Evolutionary conservation across 2,888 invertebrate species (phyloP).

Genomic region (Mongoloraphidia duomilia): DNA sequence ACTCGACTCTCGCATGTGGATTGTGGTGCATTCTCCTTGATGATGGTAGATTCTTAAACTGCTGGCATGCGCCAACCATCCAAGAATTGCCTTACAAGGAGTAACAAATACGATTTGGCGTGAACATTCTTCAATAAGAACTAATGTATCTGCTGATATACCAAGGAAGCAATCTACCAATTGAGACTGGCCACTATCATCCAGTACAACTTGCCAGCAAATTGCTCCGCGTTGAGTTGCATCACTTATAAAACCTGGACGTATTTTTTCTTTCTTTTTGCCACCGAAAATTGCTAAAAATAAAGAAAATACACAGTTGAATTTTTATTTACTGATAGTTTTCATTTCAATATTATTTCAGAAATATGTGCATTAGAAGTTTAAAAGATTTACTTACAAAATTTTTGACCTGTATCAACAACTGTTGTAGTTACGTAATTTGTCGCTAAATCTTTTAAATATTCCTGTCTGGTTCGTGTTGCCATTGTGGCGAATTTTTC

Average conservation of each 20-base stretch:
- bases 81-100: constrained; percentile 67
- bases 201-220: constrained; percentile 66
- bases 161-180: constrained; percentile 69
- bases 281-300: constrained; percentile 45
- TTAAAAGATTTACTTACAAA: constrained; percentile 46
- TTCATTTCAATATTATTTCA: not conserved
- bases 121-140: constrained; percentile 70
- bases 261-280: constrained; percentile 61
- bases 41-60: constrained; percentile 78
- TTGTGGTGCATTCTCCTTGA: constrained; percentile 81
- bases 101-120: constrained; percentile 75
- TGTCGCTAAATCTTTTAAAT: constrained; percentile 80
- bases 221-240: constrained; percentile 61
- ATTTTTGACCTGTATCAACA: constrained; percentile 74
- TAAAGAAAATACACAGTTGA: not conserved
- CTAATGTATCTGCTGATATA: constrained; percentile 74
- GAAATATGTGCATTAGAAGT: not conserved
- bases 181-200: constrained; percentile 49
- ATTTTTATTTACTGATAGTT: not conserved
- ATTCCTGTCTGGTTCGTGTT: constrained; percentile 86
- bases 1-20: constrained; percentile 56
- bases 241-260: constrained; percentile 60
- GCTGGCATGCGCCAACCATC: constrained; percentile 39
- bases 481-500: constrained; percentile 97
- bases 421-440: constrained; percentile 70